Evolutionary conservation across 2,797 vertebrate species (phyloP).

Genomic region (Muraenolepis orangiensis): DNA sequence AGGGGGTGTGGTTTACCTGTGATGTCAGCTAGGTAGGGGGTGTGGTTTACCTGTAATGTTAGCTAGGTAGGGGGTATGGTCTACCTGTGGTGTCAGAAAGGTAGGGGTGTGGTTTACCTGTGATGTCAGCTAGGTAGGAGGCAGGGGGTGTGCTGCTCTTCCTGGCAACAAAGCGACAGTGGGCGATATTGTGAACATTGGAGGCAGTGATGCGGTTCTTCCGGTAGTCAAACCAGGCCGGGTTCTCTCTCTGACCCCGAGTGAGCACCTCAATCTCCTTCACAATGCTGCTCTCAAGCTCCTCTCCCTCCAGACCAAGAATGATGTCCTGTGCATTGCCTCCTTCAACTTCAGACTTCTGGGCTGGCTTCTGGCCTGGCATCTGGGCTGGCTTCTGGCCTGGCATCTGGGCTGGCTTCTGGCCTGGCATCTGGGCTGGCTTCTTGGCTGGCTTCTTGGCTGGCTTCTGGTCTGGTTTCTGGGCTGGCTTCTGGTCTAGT

Average conservation of each 20-base stretch:
- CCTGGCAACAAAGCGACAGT: conserved; percentile 65
- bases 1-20: too few relatives aligned
- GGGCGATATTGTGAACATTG: conserved; percentile 67
- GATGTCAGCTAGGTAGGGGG: not conserved
- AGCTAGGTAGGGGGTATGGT: not conserved
- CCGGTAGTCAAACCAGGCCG: conserved; percentile 74
- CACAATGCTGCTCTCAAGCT: conserved; percentile 39
- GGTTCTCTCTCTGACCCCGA: conserved; percentile 73
- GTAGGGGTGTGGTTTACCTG: conserved; percentile 45
- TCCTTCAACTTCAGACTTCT: not conserved
- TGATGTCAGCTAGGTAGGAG: conserved; percentile 72
- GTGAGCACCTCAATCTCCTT: conserved; percentile 69
- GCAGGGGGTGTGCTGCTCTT: conserved; percentile 62
- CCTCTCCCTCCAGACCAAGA: conserved; percentile 3
- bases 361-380: too few relatives aligned
- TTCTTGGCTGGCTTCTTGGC: too few relatives aligned
- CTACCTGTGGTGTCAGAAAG: not conserved
- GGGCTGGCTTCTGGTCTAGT: too few relatives aligned
- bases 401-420: too few relatives aligned
- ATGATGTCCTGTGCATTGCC: not conserved
- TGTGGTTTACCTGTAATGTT: not conserved
- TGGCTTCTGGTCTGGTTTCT: too few relatives aligned
- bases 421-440: too few relatives aligned
- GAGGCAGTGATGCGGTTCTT: conserved; percentile 81
- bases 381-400: too few relatives aligned